phyloP scores from a whole-genome alignment of 1,140 invertebrate genomes.

The Tribolium castaneum region DNA sequence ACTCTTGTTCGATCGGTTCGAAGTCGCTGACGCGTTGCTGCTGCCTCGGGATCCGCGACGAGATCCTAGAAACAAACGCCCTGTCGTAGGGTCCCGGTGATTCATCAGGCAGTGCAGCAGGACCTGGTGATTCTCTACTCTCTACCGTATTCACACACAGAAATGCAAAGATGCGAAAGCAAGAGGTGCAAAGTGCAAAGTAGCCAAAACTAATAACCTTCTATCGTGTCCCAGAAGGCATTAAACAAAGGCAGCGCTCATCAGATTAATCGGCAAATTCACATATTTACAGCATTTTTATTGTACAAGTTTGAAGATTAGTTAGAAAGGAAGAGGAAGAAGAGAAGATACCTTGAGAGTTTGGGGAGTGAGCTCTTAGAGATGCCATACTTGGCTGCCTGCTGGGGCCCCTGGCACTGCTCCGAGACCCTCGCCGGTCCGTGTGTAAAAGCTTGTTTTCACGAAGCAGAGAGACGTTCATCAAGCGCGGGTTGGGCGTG shows the following conservation, averaged over 20 bases:
- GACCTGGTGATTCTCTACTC: background rate
- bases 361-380: constrained; percentile 81
- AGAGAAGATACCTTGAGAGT: constrained; percentile 75
- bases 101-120: constrained; percentile 36
- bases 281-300: background rate
- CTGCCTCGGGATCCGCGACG: constrained; percentile 75
- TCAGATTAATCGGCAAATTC: constrained; percentile 8
- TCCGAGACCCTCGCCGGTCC: constrained; percentile 79
- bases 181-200: constrained; percentile 7
- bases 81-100: constrained; percentile 54
- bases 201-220: constrained; percentile 36
- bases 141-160: background rate
- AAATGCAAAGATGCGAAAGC: constrained; percentile 3
- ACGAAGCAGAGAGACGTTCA: constrained; percentile 86
- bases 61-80: constrained; percentile 72
- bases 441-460: constrained; percentile 84
- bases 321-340: constrained; percentile 11
- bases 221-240: constrained; percentile 29
- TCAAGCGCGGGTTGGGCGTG: constrained; percentile 90
- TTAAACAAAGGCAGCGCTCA: constrained; percentile 22
- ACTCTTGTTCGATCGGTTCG: constrained; percentile 67
- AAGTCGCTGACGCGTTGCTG: constrained; percentile 73
- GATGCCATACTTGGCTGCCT: constrained; percentile 86
- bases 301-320: background rate
- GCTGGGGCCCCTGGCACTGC: constrained; percentile 80